Evolutionary conservation across 2,797 vertebrate genomes (phyloP).

Genomic region (Parauchenoglanis punctatus): DNA sequence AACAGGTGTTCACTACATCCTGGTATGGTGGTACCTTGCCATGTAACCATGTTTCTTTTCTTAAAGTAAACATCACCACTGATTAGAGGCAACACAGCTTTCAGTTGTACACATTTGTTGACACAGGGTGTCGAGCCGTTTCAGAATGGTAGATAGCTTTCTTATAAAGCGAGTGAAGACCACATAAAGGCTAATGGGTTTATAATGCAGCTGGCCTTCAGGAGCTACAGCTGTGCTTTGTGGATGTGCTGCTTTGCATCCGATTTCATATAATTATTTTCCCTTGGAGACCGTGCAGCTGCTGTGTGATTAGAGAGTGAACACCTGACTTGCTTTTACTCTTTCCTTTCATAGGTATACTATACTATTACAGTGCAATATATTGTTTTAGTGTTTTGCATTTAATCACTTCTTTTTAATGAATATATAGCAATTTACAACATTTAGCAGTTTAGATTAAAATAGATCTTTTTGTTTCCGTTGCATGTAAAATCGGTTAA

Average conservation of each 20-base stretch:
- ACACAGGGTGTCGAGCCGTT: slow-evolving; percentile 24
- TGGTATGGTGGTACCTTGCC: neutral
- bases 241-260: neutral
- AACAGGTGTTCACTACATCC: neutral
- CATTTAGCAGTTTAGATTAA: neutral
- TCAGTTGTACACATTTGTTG: slow-evolving; percentile 13
- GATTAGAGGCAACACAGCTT: slow-evolving; percentile 17
- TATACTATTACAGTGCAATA: neutral
- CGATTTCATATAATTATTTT: slow-evolving; percentile 20
- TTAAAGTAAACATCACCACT: neutral
- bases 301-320: neutral
- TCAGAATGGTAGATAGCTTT: neutral
- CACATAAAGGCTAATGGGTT: slow-evolving; percentile 7
- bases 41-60: neutral
- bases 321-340: neutral
- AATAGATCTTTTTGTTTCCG: neutral
- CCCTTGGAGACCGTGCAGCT: neutral
- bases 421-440: neutral
- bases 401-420: neutral
- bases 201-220: slow-evolving; percentile 1
- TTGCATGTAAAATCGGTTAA: neutral
- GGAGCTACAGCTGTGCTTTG: neutral
- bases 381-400: neutral
- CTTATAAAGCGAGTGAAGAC: neutral
- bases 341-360: neutral